phyloP scores from a whole-genome alignment of 2,113 vertebrate species.

The Sylvia atricapilla region DNA sequence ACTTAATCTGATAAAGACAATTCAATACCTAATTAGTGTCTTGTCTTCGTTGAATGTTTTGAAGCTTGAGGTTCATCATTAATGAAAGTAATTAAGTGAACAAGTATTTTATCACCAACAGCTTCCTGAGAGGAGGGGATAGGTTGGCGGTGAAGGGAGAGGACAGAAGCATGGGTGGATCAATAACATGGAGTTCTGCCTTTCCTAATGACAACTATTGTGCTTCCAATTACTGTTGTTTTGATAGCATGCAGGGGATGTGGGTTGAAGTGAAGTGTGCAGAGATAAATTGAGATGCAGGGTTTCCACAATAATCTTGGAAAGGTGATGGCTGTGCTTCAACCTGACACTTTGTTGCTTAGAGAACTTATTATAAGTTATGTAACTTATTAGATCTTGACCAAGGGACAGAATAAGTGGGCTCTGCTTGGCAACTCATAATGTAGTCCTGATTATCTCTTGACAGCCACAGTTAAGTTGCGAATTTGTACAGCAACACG shows the following conservation, averaged over 20 bases:
- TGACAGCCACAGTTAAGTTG: neutral
- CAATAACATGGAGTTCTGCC: constrained; percentile 14
- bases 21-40: constrained; percentile 29
- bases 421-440: neutral
- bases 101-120: constrained; percentile 5
- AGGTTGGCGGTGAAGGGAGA: neutral
- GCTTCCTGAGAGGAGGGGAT: neutral
- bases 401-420: neutral
- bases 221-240: constrained; percentile 2
- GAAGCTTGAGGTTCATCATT: constrained; percentile 8
- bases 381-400: neutral
- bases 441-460: neutral
- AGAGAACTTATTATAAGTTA: neutral
- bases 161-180: neutral
- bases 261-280: neutral
- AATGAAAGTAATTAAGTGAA: constrained; percentile 52
- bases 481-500: neutral
- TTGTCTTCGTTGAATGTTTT: constrained; percentile 2
- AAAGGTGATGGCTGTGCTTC: neutral
- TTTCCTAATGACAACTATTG: neutral
- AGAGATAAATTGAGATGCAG: neutral
- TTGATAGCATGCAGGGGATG: neutral
- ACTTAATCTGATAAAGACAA: neutral
- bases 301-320: neutral
- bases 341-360: neutral